Evolutionary conservation across 2,113 vertebrate species (phyloP).

Genomic region (Guaruba guarouba): DNA sequence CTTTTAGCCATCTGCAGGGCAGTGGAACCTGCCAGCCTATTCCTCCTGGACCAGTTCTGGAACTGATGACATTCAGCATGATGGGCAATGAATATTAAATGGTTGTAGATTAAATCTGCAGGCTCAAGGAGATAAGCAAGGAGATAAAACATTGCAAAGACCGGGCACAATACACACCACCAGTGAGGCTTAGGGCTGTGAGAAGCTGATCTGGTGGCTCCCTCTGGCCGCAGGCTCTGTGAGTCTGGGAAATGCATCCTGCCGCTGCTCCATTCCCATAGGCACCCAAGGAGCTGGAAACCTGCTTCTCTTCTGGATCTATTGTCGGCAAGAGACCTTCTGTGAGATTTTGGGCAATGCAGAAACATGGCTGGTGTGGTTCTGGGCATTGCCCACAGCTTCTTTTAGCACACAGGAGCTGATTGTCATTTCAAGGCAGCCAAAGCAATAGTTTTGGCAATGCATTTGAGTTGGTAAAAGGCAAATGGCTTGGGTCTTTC

Average conservation of each 20-base stretch:
- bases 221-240: neutral
- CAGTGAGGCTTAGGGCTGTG: neutral
- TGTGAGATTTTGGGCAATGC: neutral
- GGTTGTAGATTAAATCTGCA: neutral
- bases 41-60: neutral
- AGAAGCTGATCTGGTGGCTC: neutral
- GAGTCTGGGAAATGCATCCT: neutral
- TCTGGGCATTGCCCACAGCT: neutral
- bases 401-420: neutral
- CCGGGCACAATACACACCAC: neutral
- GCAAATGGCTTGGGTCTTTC: neutral
- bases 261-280: neutral
- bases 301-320: accelerated
- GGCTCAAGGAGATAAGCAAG: neutral
- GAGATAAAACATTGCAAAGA: neutral
- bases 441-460: neutral
- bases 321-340: neutral
- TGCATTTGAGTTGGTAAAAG: neutral
- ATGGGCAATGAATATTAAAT: neutral
- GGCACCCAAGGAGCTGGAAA: neutral
- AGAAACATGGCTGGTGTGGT: neutral
- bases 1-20: neutral
- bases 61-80: neutral
- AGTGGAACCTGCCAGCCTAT: neutral
- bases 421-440: neutral